A percentile compares a stretch with the other conserved stretches of the same genome.
Conservation (phyloP, 2,113 vertebrate genomes). For the Tichodroma muraria region DNA sequence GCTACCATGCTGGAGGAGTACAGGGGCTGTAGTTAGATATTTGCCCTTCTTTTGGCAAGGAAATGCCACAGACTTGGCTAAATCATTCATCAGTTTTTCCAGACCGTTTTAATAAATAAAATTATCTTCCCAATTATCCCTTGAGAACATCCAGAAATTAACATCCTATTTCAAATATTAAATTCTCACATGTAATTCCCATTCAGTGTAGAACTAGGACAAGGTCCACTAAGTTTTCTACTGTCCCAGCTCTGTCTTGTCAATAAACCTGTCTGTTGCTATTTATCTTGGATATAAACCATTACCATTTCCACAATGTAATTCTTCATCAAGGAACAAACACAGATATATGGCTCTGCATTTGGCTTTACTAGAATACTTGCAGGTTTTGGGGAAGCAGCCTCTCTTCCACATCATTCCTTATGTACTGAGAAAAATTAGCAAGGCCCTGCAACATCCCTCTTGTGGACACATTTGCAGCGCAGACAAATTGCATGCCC, state of each 20-base stretch:
- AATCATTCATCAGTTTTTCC: not conserved
- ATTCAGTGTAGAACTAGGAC: not conserved
- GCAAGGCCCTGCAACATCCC: not conserved
- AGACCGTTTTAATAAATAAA: not conserved
- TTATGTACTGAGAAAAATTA: not conserved
- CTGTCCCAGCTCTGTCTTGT: not conserved
- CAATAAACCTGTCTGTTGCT: not conserved
- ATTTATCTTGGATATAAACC: not conserved
- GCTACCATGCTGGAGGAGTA: not conserved
- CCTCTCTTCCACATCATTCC: not conserved
- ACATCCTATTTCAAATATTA: not conserved
- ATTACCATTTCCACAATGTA: not conserved
- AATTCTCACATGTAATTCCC: not conserved
- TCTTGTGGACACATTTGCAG: not conserved
- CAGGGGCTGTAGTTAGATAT: not conserved
- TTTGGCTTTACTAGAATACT: not conserved
- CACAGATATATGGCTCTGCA: not conserved
- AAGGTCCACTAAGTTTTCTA: not conserved
- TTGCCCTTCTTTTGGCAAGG: not conserved
- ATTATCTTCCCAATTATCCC: not conserved
- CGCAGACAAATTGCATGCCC: not conserved
- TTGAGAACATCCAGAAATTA: not conserved
- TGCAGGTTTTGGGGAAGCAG: not conserved
- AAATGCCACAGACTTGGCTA: not conserved
- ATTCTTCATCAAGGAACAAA: not conserved